Conservation (phyloP, 1,140 invertebrate genomes). For the Papilio polytes region DNA sequence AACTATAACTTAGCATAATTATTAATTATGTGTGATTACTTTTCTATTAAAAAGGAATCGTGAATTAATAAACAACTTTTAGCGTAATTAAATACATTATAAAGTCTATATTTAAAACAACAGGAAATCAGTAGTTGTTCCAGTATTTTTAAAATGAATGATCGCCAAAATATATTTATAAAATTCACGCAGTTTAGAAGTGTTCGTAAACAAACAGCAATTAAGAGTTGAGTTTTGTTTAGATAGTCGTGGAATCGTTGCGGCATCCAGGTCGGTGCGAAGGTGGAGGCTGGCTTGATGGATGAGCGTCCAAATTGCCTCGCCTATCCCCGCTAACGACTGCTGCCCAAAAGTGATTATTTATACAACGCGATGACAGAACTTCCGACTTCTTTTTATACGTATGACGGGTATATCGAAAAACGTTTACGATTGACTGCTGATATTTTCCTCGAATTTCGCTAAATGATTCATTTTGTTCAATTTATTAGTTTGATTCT, state of each 20-base stretch:
- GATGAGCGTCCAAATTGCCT: constrained; percentile 75
- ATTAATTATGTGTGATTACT: too few species aligned
- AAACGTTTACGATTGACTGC: constrained; percentile 29
- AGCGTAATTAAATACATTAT: background rate
- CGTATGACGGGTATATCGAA: constrained; percentile 34
- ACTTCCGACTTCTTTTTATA: constrained; percentile 61
- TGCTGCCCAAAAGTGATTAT: constrained; percentile 73
- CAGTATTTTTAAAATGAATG: background rate
- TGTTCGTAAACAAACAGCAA: constrained; percentile 20
- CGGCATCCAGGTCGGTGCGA: constrained; percentile 64
- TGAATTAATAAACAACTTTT: background rate
- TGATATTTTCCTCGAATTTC: background rate
- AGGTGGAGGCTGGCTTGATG: constrained; percentile 65
- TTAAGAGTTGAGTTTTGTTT: constrained; percentile 30
- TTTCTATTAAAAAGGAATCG: too few species aligned
- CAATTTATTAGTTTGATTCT: too few species aligned
- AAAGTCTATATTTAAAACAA: background rate
- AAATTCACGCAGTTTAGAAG: constrained; percentile 6
- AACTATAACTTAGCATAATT: too few species aligned
- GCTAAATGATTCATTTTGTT: constrained; percentile 41
- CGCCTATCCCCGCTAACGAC: constrained; percentile 62
- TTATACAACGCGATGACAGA: constrained; percentile 74
- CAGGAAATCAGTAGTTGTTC: background rate
- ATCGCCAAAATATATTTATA: background rate
- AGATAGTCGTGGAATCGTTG: constrained; percentile 62